phyloP scores from a whole-genome alignment of 23 tunicate species.

The Styela clava region DNA sequence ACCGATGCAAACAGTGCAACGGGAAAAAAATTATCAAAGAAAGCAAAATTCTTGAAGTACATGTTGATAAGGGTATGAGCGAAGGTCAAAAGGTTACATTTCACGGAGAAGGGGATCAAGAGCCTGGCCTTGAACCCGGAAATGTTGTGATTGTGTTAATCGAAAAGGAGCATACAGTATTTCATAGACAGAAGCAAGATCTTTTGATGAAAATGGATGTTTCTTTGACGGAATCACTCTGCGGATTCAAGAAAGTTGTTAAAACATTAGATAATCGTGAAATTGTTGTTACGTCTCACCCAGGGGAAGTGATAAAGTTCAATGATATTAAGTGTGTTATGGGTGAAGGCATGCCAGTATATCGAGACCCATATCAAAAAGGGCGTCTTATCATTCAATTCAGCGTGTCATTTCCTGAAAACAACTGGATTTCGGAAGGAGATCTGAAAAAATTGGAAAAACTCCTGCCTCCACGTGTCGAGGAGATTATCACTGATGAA shows the following conservation, averaged over 20 bases:
- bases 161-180: slow-evolving; percentile 71
- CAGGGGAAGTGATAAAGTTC: slow-evolving; percentile 83
- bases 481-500: slow-evolving; percentile 42
- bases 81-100: slow-evolving; percentile 95
- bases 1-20: slow-evolving; percentile 78
- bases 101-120: slow-evolving; percentile 94
- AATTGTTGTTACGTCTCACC: slow-evolving; percentile 59
- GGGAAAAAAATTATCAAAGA: slow-evolving; percentile 78
- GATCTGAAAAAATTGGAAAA: slow-evolving; percentile 45
- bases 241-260: slow-evolving; percentile 80
- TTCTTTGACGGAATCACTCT: slow-evolving; percentile 78
- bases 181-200: slow-evolving; percentile 77
- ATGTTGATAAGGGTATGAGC: slow-evolving; percentile 93
- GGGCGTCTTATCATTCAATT: slow-evolving; percentile 86
- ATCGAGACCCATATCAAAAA: slow-evolving; percentile 90
- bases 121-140: slow-evolving; percentile 92
- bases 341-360: slow-evolving; percentile 96
- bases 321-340: slow-evolving; percentile 67
- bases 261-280: slow-evolving; percentile 79
- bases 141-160: slow-evolving; percentile 77
- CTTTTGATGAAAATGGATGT: slow-evolving; percentile 95
- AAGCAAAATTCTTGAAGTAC: slow-evolving; percentile 85
- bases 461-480: slow-evolving; percentile 67
- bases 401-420: slow-evolving; percentile 61
- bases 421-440: slow-evolving; percentile 67